Conservation (phyloP, 2,888 invertebrate genomes). For the Mechanitis mazaeus region DNA sequence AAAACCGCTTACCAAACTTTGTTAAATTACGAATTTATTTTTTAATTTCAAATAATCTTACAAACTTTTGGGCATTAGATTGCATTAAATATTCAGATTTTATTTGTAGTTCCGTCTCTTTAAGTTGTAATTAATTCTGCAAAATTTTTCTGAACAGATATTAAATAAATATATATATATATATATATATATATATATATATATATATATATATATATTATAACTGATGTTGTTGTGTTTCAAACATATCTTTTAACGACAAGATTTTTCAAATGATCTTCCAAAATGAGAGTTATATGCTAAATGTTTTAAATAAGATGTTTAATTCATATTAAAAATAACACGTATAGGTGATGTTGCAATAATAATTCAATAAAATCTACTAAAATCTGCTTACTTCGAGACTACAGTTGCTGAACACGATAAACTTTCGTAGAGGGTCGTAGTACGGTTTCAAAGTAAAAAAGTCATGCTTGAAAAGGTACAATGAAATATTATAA, state of each 20-base stretch:
- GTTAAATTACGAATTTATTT: neutral
- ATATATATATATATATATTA: too few relatives aligned
- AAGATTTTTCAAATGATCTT: too few relatives aligned
- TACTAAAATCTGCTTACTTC: slow-evolving; percentile 51
- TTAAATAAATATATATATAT: too few relatives aligned
- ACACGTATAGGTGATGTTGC: slow-evolving; percentile 9
- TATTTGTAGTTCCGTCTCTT: neutral
- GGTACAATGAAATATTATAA: slow-evolving; percentile 7
- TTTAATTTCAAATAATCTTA: slow-evolving; percentile 9
- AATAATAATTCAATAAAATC: slow-evolving; percentile 6
- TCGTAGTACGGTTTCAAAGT: slow-evolving; percentile 16
- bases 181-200: too few relatives aligned
- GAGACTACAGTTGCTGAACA: slow-evolving; percentile 45
- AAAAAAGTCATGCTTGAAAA: neutral
- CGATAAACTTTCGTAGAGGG: slow-evolving; percentile 40
- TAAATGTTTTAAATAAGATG: too few relatives aligned
- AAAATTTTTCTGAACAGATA: too few relatives aligned
- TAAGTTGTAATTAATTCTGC: too few relatives aligned
- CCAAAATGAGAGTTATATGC: too few relatives aligned
- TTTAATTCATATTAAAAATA: too few relatives aligned
- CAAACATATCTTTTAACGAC: too few relatives aligned
- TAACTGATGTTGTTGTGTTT: too few relatives aligned
- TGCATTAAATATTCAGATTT: slow-evolving; percentile 9
- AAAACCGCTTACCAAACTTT: slow-evolving; percentile 14
- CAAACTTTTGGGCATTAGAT: slow-evolving; percentile 11